Evolutionary conservation across 2,888 invertebrate species (phyloP).

Genomic region (Drosophila algonquin): DNA sequence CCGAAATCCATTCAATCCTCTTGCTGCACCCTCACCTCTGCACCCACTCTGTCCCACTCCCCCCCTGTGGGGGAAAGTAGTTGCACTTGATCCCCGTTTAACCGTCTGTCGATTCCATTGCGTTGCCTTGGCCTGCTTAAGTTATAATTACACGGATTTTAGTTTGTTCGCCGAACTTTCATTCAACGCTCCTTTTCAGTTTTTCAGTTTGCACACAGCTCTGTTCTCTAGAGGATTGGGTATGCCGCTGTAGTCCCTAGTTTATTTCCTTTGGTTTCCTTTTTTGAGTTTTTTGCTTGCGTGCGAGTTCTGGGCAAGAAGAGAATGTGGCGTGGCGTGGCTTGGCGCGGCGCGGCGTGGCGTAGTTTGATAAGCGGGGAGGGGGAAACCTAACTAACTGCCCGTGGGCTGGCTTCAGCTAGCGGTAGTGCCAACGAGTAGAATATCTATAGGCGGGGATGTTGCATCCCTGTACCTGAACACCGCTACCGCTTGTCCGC

Average conservation of each 20-base stretch:
- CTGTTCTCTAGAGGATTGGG: slow-evolving; percentile 1
- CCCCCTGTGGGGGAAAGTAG: slow-evolving; percentile 27
- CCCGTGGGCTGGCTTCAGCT: slow-evolving; percentile 25
- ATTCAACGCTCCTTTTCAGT: slow-evolving; percentile 19
- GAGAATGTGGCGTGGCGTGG: neutral
- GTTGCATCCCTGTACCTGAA: slow-evolving; percentile 16
- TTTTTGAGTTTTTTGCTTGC: slow-evolving; percentile 10
- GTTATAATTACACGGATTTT: slow-evolving; percentile 53
- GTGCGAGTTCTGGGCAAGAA: slow-evolving; percentile 1
- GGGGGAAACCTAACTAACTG: slow-evolving; percentile 1
- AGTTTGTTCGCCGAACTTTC: slow-evolving; percentile 40
- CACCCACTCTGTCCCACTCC: slow-evolving; percentile 1
- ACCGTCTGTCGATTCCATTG: slow-evolving; percentile 29
- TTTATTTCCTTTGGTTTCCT: slow-evolving; percentile 8
- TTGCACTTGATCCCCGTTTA: slow-evolving; percentile 50
- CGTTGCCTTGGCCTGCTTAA: slow-evolving; percentile 49
- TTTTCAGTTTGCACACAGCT: slow-evolving; percentile 37
- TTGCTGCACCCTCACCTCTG: neutral
- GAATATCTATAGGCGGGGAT: slow-evolving; percentile 14
- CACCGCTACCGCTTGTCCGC: slow-evolving; percentile 60
- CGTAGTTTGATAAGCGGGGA: neutral
- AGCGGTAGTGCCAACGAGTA: slow-evolving; percentile 37
- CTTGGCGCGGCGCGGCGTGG: neutral
- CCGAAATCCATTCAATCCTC: slow-evolving; percentile 2
- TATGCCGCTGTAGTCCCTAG: neutral